Conservation (phyloP, 2,113 vertebrate genomes). For the Forbesichthys agassizii region DNA sequence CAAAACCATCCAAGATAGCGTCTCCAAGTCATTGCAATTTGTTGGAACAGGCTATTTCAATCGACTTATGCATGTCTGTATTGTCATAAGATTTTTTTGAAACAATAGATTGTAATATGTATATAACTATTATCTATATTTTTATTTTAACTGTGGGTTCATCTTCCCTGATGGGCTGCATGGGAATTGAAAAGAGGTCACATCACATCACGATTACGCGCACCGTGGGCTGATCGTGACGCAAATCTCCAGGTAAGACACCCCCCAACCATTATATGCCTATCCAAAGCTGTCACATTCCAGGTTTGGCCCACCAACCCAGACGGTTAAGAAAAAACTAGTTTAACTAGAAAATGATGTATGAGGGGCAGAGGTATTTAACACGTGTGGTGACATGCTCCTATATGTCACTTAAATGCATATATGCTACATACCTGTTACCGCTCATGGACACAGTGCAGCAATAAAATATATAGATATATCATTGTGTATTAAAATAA, state of each 20-base stretch:
- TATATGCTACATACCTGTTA: not conserved
- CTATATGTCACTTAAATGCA: not conserved
- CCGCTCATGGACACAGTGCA: not conserved
- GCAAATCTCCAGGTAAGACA: constrained; percentile 23
- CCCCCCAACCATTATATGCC: constrained; percentile 14
- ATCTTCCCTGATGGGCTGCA: not conserved
- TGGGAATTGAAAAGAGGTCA: not conserved
- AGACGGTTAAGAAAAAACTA: constrained; percentile 34
- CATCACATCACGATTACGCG: constrained; percentile 11
- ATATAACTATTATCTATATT: too few relatives aligned
- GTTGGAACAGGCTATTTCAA: too few relatives aligned
- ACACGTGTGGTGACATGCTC: not conserved
- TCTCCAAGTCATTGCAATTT: too few relatives aligned
- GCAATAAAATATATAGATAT: too few relatives aligned
- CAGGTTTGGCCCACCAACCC: constrained; percentile 22
- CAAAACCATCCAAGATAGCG: too few relatives aligned
- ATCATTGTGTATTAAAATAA: too few relatives aligned
- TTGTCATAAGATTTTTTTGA: too few relatives aligned
- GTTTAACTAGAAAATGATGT: constrained; percentile 45
- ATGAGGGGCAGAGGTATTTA: constrained; percentile 30
- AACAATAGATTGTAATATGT: too few relatives aligned
- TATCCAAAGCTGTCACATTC: constrained; percentile 28
- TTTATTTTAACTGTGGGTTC: not conserved
- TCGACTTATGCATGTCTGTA: too few relatives aligned
- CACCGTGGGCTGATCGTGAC: not conserved